These are phyloP conservation scores for Caenorhabditis japonica DNA, from an alignment of 2,888 invertebrate species.

Conservation along the genomic window DNA sequence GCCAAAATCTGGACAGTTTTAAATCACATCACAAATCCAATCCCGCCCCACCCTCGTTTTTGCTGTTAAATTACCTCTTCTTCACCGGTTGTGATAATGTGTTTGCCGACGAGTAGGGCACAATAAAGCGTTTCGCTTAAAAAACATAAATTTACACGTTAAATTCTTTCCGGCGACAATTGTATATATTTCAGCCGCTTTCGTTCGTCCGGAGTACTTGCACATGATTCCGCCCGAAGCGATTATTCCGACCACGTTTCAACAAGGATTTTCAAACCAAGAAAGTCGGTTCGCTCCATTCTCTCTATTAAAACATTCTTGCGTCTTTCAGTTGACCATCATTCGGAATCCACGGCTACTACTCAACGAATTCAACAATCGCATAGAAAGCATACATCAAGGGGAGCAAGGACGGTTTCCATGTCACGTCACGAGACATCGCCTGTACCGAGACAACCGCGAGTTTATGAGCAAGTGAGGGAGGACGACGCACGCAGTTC, in stretches of 20 bases:
- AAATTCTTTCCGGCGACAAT: neutral
- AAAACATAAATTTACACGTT: conserved; percentile 8
- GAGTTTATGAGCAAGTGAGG: conserved; percentile 16
- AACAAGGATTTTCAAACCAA: too few species aligned
- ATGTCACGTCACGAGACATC: conserved; percentile 1
- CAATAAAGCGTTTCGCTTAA: conserved; percentile 30
- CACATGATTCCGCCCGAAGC: neutral
- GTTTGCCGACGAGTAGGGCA: conserved; percentile 6
- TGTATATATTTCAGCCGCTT: conserved; percentile 6
- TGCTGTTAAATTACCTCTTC: conserved; percentile 14
- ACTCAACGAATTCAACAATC: neutral
- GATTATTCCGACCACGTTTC: too few species aligned
- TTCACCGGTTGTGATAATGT: conserved; percentile 22
- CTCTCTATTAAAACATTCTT: too few species aligned
- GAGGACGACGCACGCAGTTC: conserved; percentile 25
- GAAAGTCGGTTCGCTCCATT: too few species aligned
- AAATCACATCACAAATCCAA: conserved; percentile 1
- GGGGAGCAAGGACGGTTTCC: neutral
- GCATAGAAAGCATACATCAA: neutral
- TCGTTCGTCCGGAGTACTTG: neutral
- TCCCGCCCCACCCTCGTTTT: conserved; percentile 2
- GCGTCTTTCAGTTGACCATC: conserved; percentile 11
- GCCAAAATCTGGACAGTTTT: conserved; percentile 32
- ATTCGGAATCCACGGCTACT: conserved; percentile 1
- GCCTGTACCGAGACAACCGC: neutral